A percentile compares a stretch with the other conserved stretches of the same genome.
Evolutionary conservation across 2,113 vertebrate species (phyloP).

Genomic region (Talpa occidentalis): DNA sequence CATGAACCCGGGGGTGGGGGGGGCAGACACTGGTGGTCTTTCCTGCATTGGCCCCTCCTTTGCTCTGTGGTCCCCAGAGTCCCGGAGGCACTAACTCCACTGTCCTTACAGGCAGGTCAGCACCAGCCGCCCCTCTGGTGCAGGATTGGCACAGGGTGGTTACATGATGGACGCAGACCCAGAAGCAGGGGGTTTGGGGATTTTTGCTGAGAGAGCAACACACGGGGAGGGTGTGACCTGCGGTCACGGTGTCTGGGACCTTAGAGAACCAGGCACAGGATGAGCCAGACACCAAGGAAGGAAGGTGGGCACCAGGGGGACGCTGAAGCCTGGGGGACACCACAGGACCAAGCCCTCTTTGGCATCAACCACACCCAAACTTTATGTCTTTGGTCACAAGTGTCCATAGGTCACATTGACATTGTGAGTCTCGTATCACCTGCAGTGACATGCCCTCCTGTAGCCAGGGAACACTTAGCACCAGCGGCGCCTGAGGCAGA

Average conservation of each 20-base stretch:
- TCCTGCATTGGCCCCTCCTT: neutral
- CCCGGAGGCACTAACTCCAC: too few species aligned
- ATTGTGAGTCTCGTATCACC: neutral
- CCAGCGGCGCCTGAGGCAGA: too few species aligned
- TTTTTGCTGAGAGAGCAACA: neutral
- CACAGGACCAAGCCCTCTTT: rapidly evolving
- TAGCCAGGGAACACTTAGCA: too few species aligned
- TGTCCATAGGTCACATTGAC: too few species aligned
- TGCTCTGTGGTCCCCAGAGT: neutral
- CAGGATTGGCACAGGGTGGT: too few species aligned
- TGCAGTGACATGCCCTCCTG: neutral
- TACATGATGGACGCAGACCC: neutral
- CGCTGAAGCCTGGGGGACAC: neutral
- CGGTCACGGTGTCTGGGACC: neutral
- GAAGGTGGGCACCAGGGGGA: neutral
- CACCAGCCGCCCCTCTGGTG: neutral
- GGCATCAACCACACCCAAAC: rapidly evolving
- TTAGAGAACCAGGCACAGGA: neutral
- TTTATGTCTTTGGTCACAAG: neutral
- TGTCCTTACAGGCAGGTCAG: neutral
- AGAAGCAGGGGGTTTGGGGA: neutral
- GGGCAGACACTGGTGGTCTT: neutral
- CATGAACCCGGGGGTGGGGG: too few species aligned
- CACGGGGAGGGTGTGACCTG: rapidly evolving
- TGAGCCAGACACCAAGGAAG: neutral